Evolutionary conservation across 2,113 vertebrate species (phyloP).

Genomic region (Alethe diademata): DNA sequence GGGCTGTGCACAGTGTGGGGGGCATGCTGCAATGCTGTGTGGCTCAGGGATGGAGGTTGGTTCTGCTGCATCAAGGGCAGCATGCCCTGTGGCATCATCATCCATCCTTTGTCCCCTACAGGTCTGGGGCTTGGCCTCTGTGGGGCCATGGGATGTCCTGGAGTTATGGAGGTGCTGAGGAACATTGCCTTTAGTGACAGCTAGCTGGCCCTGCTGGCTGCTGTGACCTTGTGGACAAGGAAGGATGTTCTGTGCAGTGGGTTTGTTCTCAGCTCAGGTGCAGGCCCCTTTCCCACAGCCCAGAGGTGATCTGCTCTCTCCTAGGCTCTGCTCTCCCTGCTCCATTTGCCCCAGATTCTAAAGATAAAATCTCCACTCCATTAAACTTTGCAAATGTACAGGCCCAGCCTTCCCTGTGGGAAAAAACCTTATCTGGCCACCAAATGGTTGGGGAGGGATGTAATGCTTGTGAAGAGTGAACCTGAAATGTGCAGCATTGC

Average conservation of each 20-base stretch:
- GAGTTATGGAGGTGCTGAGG: not conserved
- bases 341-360: not conserved
- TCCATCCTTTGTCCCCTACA: rapidly evolving
- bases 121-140: not conserved
- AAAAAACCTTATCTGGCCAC: not conserved
- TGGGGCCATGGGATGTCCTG: not conserved
- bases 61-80: not conserved
- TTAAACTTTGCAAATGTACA: not conserved
- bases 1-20: not conserved
- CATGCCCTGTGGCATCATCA: not conserved
- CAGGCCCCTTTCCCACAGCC: not conserved
- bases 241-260: not conserved
- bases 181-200: rapidly evolving
- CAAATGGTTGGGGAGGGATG: not conserved
- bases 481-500: not conserved
- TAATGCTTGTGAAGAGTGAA: not conserved
- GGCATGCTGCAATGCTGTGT: not conserved
- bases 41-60: not conserved
- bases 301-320: rapidly evolving
- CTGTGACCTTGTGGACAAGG: not conserved
- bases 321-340: not conserved
- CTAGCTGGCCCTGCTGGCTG: not conserved
- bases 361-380: not conserved
- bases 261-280: not conserved
- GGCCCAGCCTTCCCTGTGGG: not conserved